Base-by-base conservation (phyloP, 2,888 invertebrate genomes). In the Metacarcinus magister region DNA sequence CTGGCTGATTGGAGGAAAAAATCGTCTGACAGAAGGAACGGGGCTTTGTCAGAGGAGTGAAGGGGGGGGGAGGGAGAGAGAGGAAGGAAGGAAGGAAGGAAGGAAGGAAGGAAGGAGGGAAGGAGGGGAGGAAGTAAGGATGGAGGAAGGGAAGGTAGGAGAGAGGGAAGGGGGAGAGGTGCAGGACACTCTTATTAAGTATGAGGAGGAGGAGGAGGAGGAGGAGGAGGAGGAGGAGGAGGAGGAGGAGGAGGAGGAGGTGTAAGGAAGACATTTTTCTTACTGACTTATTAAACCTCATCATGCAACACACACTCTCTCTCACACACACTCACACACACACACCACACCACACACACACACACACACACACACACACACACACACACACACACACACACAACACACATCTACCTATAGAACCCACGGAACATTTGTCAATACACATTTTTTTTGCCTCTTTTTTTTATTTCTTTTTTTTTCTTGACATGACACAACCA, bases 261-360 rank as follows among this genome's bases (percentile, higher is more conserved):
- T 46, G 44, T n/a, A 19, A 91, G 19, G 48, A 46, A 91, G 23
- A 10, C 23, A 91, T 43, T 46, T 39, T n/a, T 43, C 48, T 46
- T 91, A 91, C 44, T 46, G 13, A 44, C 48, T 8, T 43, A 91
- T 91, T n/a, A 91, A 46, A 91, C 48, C 44, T 32, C 8, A 67
- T n/a, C 67, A 67, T 67, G 67, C 67, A 3, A 67, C 67, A 67
- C 67, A 67, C 67, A 67, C 28, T n/a, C 48, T 48, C 43, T n/a
- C 92, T 23, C 92, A 92, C 48, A 92, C 92, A 92, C 48, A 93
- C 93, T 60, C 93, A 93, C 54, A 93, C 93, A 93, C 46, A 60
- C 54, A 54, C 54, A 54, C n/a, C n/a, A n/a, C n/a, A n/a, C n/a
- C 32, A 54, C 54, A 93, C 39, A 93, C 60, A 93, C 60, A 93